phyloP scores from a whole-genome alignment of 2,888 invertebrate species.

The Barypeithes pellucidus region DNA sequence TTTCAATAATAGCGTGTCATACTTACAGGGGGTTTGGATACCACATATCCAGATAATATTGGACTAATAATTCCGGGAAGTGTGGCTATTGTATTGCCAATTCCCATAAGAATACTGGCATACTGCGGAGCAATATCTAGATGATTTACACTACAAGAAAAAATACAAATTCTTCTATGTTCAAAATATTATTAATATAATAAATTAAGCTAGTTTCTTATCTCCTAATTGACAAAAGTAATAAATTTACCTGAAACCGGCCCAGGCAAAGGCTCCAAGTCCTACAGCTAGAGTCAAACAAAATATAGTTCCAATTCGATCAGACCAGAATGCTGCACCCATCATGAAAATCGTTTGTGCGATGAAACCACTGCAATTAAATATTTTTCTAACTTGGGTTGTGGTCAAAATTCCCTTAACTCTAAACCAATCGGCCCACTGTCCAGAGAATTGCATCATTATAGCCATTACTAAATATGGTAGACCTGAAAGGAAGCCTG shows the following conservation, averaged over 20 bases:
- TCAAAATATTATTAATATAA: too few relatives aligned
- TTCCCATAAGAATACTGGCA: conserved; percentile 59
- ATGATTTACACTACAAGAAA: conserved; percentile 59
- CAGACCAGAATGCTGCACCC: conserved; percentile 83
- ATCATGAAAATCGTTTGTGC: conserved; percentile 91
- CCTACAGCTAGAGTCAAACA: conserved; percentile 92
- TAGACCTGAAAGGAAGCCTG: conserved; percentile 88
- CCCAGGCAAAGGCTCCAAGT: conserved; percentile 93
- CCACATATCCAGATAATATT: conserved; percentile 59
- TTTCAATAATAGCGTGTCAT: too few relatives aligned
- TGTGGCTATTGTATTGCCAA: conserved; percentile 59
- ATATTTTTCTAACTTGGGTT: conserved; percentile 80
- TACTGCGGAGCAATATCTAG: conserved; percentile 60
- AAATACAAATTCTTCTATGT: too few relatives aligned
- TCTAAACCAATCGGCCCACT: conserved; percentile 86
- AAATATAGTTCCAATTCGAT: conserved; percentile 79
- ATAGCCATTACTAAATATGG: conserved; percentile 93
- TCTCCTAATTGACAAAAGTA: too few relatives aligned
- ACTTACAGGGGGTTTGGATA: conserved; percentile 53
- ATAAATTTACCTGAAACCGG: conserved; percentile 84
- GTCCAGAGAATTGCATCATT: conserved; percentile 85
- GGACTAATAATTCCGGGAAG: conserved; percentile 60
- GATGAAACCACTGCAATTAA: conserved; percentile 83
- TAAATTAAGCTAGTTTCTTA: too few relatives aligned
- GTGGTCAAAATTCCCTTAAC: conserved; percentile 78